A percentile compares a stretch with the other conserved stretches of the same genome.
These are phyloP conservation scores for Montipora capitata DNA, from an alignment of 92 coral and sea anemone genomes.

Conservation along the genomic window DNA sequence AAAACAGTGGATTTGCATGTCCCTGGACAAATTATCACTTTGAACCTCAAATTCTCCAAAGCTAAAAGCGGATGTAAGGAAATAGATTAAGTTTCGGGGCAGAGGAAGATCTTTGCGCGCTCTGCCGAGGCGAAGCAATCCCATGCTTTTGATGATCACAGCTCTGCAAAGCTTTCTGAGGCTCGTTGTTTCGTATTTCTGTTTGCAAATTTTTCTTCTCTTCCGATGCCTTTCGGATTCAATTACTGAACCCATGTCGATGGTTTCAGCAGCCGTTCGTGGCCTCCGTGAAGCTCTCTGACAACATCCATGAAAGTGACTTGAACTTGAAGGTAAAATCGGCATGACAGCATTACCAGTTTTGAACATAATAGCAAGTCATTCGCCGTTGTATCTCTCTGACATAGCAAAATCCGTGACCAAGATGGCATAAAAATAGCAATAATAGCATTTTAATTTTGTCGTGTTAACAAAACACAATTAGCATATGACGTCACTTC, in stretches of 20 bases:
- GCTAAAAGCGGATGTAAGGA: conserved; percentile 64
- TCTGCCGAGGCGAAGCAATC: conserved; percentile 50
- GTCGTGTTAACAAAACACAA: conserved; percentile 29
- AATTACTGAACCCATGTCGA: neutral
- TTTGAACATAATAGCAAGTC: conserved; percentile 46
- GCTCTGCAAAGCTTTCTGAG: conserved; percentile 64
- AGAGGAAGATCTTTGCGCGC: conserved; percentile 73
- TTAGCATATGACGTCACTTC: conserved; percentile 81
- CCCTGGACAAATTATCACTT: conserved; percentile 68
- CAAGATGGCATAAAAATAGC: conserved; percentile 13
- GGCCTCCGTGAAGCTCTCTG: neutral
- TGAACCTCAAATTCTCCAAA: conserved; percentile 62
- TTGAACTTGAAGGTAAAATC: neutral
- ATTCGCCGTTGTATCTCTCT: conserved; percentile 51
- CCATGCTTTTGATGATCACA: conserved; percentile 50
- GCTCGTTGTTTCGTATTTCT: conserved; percentile 20
- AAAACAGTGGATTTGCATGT: conserved; percentile 65
- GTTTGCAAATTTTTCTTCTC: conserved; percentile 15
- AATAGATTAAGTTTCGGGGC: conserved; percentile 75
- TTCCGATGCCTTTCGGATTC: conserved; percentile 28
- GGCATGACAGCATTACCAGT: conserved; percentile 51
- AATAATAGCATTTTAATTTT: conserved; percentile 30
- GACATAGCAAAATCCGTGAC: conserved; percentile 35
- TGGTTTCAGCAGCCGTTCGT: neutral
- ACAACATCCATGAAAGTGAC: too few species aligned